Evolutionary conservation across 2,888 invertebrate genomes (phyloP).

Genomic region (Orthosia gothica): DNA sequence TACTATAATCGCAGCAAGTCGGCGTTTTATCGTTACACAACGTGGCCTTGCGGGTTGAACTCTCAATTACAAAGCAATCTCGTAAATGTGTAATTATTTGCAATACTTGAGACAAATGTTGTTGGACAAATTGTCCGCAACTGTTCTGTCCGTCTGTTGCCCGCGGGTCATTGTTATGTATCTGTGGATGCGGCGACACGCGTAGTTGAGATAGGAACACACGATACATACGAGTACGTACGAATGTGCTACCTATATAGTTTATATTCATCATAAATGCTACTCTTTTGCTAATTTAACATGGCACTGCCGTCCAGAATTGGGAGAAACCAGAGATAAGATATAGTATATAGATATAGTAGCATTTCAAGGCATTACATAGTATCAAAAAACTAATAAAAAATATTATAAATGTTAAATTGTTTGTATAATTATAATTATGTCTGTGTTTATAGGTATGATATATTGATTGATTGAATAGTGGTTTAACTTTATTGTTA

Average conservation of each 20-base stretch:
- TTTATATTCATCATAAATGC: no score
- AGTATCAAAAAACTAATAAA: no score
- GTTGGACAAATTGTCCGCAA: not conserved
- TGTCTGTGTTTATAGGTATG: no score
- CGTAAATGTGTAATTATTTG: conserved; percentile 2
- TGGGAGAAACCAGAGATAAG: not conserved
- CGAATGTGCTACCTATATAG: not conserved
- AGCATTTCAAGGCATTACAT: no score
- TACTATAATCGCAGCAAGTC: not conserved
- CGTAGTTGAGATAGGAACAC: not conserved
- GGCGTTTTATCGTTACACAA: not conserved
- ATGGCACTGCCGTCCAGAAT: conserved; percentile 20
- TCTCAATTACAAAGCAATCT: conserved; percentile 1
- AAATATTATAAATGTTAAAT: no score
- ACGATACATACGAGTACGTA: not conserved
- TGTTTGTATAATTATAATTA: no score
- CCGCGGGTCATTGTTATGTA: conserved; percentile 15
- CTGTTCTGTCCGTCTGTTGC: not conserved
- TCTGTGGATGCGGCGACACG: not conserved
- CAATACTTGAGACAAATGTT: no score
- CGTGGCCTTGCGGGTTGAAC: not conserved
- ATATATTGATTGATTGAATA: no score
- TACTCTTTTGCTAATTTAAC: conserved; percentile 1
- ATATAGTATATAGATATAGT: no score
- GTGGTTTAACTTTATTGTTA: no score